Percentiles rank a stretch among this genome's conserved stretches.
phyloP scores from a whole-genome alignment of 1,140 invertebrate genomes.

The Probaryconus sp. region DNA sequence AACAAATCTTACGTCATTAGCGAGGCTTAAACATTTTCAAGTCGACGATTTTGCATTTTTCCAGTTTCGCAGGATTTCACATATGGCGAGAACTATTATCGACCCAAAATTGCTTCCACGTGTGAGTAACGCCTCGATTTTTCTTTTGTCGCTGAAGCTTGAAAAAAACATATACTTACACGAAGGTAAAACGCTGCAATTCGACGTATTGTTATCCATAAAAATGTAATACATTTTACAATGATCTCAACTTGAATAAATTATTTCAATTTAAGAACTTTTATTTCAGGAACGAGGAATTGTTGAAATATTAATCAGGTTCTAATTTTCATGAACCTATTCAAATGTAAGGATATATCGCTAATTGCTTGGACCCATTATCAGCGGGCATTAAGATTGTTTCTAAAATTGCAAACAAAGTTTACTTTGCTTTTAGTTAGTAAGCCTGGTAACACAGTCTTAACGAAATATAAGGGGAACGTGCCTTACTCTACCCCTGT shows the following conservation, averaged over 20 bases:
- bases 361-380: no score
- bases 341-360: no score
- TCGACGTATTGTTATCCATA: conserved; percentile 28
- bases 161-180: conserved; percentile 51
- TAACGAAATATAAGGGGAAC: conserved; percentile 38
- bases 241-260: no score
- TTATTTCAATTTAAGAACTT: no score
- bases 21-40: not conserved
- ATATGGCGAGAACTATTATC: conserved; percentile 46
- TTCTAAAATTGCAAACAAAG: conserved; percentile 47
- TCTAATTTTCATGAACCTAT: no score
- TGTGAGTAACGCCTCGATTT: conserved; percentile 44
- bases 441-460: conserved; percentile 43
- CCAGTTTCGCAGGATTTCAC: conserved; percentile 7
- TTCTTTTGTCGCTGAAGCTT: conserved; percentile 49
- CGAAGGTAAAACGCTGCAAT: conserved; percentile 49
- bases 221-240: no score
- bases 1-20: not conserved
- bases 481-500: conserved; percentile 31
- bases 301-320: no score
- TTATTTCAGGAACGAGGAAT: no score
- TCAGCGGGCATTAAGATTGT: no score
- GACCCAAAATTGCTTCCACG: conserved; percentile 42
- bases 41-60: conserved; percentile 13
- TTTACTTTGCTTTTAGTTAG: conserved; percentile 41